These are phyloP conservation scores for Ceraclea dissimilis DNA, from an alignment of 2,888 invertebrate species.

Conservation along the genomic window DNA sequence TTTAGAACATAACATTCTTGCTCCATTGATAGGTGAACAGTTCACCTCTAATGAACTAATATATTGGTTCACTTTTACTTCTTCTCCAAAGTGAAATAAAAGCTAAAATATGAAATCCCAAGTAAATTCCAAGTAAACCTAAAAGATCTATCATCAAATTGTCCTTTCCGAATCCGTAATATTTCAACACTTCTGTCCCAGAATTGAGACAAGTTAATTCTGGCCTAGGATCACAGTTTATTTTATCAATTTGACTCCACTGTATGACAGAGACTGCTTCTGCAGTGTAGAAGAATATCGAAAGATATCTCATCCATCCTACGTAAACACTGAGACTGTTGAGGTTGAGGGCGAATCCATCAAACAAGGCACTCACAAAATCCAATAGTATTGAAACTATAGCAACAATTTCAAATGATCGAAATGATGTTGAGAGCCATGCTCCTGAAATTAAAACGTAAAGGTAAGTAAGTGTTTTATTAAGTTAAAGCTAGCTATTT, in stretches of 20 bases:
- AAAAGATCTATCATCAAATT: constrained; percentile 46
- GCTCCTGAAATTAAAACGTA: constrained; percentile 53
- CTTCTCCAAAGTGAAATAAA: constrained; percentile 47
- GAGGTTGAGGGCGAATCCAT: constrained; percentile 64
- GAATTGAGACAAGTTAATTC: constrained; percentile 57
- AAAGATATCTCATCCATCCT: constrained; percentile 59
- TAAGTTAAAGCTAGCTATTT: too few species aligned
- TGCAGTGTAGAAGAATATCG: constrained; percentile 65
- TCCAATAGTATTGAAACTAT: constrained; percentile 66
- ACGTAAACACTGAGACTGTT: constrained; percentile 49
- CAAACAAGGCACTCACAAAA: constrained; percentile 60
- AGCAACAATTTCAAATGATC: constrained; percentile 62
- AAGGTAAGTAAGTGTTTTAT: too few species aligned
- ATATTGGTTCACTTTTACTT: constrained; percentile 49
- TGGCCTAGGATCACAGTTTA: constrained; percentile 53
- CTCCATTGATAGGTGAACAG: too few species aligned
- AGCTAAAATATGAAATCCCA: constrained; percentile 41
- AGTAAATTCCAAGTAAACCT: constrained; percentile 43
- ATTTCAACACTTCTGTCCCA: constrained; percentile 55
- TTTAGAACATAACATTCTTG: too few species aligned
- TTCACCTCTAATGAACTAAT: too few species aligned
- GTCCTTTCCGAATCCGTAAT: constrained; percentile 47
- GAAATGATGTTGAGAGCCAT: constrained; percentile 66
- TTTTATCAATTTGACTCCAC: constrained; percentile 57
- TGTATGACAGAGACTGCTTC: constrained; percentile 65